A percentile compares a stretch with the other conserved stretches of the same genome.
These are phyloP conservation scores for Tethea ocularis DNA, from an alignment of 2,888 invertebrate species.

Conservation along the genomic window DNA sequence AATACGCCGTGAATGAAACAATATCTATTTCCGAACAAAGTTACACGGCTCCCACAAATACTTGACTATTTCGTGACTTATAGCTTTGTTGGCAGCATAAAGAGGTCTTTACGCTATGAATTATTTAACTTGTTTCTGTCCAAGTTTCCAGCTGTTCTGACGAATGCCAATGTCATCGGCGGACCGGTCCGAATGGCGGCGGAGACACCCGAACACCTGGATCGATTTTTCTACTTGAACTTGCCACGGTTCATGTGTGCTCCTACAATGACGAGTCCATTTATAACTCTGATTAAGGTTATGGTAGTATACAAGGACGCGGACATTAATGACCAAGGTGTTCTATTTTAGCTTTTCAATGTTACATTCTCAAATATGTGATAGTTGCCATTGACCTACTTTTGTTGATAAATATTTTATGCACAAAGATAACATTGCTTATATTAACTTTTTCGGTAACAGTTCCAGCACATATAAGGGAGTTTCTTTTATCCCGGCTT, in stretches of 20 bases:
- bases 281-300: conserved; percentile 44
- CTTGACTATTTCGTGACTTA: conserved; percentile 15
- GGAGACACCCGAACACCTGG: conserved; percentile 49
- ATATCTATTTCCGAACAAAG: not conserved
- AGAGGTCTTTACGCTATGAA: conserved; percentile 31
- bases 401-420: conserved; percentile 11
- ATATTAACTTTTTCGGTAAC: not conserved
- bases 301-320: conserved; percentile 41
- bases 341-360: conserved; percentile 14
- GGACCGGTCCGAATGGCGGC: conserved; percentile 40
- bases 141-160: conserved; percentile 30
- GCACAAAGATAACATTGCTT: not conserved
- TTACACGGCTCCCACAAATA: not conserved
- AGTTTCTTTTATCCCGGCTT: too few species aligned
- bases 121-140: conserved; percentile 33
- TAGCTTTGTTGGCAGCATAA: conserved; percentile 18
- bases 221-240: conserved; percentile 72
- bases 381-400: conserved; percentile 11
- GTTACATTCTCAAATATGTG: not conserved
- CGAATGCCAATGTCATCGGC: conserved; percentile 46
- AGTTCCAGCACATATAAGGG: not conserved
- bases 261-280: conserved; percentile 42
- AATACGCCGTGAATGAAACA: conserved; percentile 1
- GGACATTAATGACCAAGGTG: conserved; percentile 17
- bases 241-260: conserved; percentile 50